Evolutionary conservation across 2,888 invertebrate species (phyloP).

Genomic region (Mechanitis mazaeus): DNA sequence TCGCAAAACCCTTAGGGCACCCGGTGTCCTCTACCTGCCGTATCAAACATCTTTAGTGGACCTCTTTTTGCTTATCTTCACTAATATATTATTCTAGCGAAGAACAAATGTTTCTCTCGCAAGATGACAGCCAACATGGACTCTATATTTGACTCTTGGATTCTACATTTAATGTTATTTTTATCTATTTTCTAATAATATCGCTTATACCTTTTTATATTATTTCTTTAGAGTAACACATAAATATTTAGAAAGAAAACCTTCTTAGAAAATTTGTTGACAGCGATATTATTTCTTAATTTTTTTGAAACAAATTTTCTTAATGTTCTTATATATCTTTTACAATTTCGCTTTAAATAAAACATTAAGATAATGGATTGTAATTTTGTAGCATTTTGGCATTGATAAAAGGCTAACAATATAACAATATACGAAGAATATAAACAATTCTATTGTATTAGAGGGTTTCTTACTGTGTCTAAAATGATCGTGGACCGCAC

Average conservation of each 20-base stretch:
- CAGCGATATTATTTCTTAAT: too few relatives aligned
- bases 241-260: not conserved
- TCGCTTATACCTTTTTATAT: not conserved
- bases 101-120: constrained; percentile 17
- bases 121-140: constrained; percentile 21
- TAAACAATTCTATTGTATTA: constrained; percentile 25
- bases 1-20: constrained; percentile 11
- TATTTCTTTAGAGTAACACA: not conserved
- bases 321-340: too few relatives aligned
- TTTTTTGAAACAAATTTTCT: too few relatives aligned
- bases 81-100: constrained; percentile 30
- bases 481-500: constrained; percentile 29
- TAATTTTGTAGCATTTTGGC: too few relatives aligned
- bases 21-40: constrained; percentile 20
- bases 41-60: constrained; percentile 29
- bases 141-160: not conserved
- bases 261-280: too few relatives aligned
- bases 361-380: too few relatives aligned
- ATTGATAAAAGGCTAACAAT: too few relatives aligned
- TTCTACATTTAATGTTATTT: not conserved
- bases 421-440: too few relatives aligned
- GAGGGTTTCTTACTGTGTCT: constrained; percentile 17
- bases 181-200: not conserved
- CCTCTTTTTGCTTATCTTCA: constrained; percentile 55
- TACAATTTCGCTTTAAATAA: too few relatives aligned